Evolutionary conservation across 2,888 invertebrate species (phyloP), one percentile per base, ranked within the genome.

Genomic region (Stramonita haemastoma): DNA sequence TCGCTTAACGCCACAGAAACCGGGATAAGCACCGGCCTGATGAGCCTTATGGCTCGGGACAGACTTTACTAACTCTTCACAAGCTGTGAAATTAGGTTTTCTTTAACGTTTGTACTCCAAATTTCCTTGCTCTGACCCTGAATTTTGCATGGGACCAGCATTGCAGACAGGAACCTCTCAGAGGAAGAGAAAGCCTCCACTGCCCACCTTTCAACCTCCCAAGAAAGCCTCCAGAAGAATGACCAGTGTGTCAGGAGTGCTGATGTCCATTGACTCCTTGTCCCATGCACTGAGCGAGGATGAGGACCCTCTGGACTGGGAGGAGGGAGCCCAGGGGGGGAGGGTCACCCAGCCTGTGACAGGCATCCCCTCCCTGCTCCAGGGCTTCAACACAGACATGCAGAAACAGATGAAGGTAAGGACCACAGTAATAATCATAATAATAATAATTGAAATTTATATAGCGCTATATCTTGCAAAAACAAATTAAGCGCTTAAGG

Each of bases 391-490:
- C 57, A 6, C 89, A 83, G 93, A 93, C 89, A 87, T 92, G 66
- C 92, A 92, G 81, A 91, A 92, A 57, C 93, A 93, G 29, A 29
- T 92, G 0, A 90, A 91, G 89, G 93, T 92, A 89, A 90, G 32
- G 15, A 13, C 11, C n/a, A 26, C 66, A 13, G 66, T 22, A 13
- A n/a, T n/a, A 8, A 5, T 46, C 46, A 46, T 8, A 46, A 8
- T 46, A 46, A 46, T 46, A 46, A 46, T 8, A 46, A 46, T n/a
- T 5, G 8, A 2, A 46, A 46, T 8, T n/a, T n/a, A n/a, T n/a
- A n/a, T n/a, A n/a, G n/a, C n/a, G n/a, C n/a, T n/a, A n/a, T n/a
- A n/a, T n/a, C n/a, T n/a, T n/a, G n/a, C n/a, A n/a, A n/a, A n/a
- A n/a, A n/a, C n/a, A n/a, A n/a, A n/a, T n/a, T n/a, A n/a, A n/a